These are phyloP conservation scores for Dreissena polymorpha DNA, from an alignment of 1,140 invertebrate species.

Conservation along the genomic window DNA sequence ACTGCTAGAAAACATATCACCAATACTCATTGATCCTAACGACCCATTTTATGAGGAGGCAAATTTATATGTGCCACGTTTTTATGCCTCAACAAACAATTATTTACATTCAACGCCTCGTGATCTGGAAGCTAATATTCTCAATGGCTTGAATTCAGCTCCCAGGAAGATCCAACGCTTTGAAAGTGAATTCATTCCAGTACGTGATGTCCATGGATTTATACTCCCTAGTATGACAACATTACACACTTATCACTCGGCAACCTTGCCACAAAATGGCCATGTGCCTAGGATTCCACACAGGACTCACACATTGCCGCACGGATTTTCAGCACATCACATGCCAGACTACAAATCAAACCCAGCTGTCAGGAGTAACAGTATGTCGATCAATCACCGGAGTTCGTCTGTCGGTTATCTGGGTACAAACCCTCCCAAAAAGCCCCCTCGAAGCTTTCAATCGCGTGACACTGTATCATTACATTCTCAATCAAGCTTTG, in stretches of 20 bases:
- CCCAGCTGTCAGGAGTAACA: slow-evolving; percentile 35
- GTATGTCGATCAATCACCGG: slow-evolving; percentile 27
- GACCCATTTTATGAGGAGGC: slow-evolving; percentile 46
- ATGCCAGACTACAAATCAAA: slow-evolving; percentile 20
- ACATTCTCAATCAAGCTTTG: slow-evolving; percentile 46
- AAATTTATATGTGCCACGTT: slow-evolving; percentile 35
- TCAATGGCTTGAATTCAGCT: too few relatives aligned
- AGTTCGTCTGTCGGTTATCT: slow-evolving; percentile 53
- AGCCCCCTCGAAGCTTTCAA: slow-evolving; percentile 47
- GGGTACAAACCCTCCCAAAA: slow-evolving; percentile 43
- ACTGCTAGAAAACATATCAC: slow-evolving; percentile 61
- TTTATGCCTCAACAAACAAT: slow-evolving; percentile 35
- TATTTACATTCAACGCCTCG: slow-evolving; percentile 39
- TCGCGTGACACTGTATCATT: slow-evolving; percentile 47
- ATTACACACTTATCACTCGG: neutral
- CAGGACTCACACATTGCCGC: slow-evolving; percentile 43
- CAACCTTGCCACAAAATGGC: slow-evolving; percentile 48
- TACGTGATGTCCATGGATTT: slow-evolving; percentile 34
- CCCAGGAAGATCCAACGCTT: neutral
- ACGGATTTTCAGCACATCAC: slow-evolving; percentile 35
- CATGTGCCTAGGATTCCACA: slow-evolving; percentile 29
- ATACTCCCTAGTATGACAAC: slow-evolving; percentile 19
- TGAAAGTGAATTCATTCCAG: slow-evolving; percentile 22
- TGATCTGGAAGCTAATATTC: neutral
- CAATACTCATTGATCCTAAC: slow-evolving; percentile 41